Evolutionary conservation across 2,113 vertebrate species (phyloP).

Genomic region (Ornithorhynchus anatinus): DNA sequence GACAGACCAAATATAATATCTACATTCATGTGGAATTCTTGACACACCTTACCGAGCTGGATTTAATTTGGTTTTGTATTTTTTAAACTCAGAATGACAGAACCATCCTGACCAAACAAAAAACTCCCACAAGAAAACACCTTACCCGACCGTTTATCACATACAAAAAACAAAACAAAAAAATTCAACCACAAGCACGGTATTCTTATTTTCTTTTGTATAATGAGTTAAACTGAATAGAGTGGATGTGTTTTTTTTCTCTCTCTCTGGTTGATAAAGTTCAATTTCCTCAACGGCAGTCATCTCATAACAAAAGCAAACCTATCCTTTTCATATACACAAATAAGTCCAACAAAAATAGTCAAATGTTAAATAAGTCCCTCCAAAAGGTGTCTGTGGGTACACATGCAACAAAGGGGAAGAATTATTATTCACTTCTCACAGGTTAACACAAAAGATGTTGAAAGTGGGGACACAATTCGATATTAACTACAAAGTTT

Average conservation of each 20-base stretch:
- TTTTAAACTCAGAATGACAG: background rate
- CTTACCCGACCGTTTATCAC: too few relatives aligned
- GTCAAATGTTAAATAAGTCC: background rate
- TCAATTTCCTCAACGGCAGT: background rate
- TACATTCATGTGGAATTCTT: background rate
- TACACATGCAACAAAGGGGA: background rate
- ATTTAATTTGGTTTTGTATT: background rate
- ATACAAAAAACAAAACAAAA: too few relatives aligned
- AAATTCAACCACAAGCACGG: background rate
- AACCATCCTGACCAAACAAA: too few relatives aligned
- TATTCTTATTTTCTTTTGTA: background rate
- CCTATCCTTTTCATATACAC: background rate
- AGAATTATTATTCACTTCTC: background rate
- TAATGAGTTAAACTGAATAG: background rate
- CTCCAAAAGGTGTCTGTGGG: background rate
- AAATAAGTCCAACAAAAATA: background rate
- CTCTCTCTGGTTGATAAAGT: background rate
- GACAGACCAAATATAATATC: background rate
- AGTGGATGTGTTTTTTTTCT: background rate
- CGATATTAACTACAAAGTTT: background rate
- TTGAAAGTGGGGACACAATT: background rate
- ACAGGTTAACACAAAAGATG: accelerated
- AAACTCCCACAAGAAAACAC: too few relatives aligned
- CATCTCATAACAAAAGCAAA: background rate
- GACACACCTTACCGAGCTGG: background rate